Conservation (phyloP, 2,888 invertebrate species). For the Nycteola revayana region DNA sequence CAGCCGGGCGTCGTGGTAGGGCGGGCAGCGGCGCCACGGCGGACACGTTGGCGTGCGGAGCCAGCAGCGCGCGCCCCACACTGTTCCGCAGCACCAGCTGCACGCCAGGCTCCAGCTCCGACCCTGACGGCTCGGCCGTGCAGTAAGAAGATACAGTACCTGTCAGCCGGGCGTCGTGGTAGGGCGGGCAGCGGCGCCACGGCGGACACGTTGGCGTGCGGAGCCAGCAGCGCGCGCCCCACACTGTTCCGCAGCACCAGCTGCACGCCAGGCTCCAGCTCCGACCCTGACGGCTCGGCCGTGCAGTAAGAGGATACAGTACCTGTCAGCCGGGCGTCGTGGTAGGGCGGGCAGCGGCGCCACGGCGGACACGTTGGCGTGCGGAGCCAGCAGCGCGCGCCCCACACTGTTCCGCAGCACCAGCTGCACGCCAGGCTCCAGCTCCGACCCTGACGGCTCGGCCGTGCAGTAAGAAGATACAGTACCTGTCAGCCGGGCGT, state of each 20-base stretch:
- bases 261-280: slow-evolving; percentile 45
- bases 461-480: slow-evolving; percentile 64
- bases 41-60: slow-evolving; percentile 56
- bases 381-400: slow-evolving; percentile 55
- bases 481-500: slow-evolving; percentile 43
- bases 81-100: slow-evolving; percentile 51
- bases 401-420: slow-evolving; percentile 54
- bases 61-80: slow-evolving; percentile 53
- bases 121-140: slow-evolving; percentile 54
- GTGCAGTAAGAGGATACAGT: slow-evolving; percentile 59
- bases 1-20: slow-evolving; percentile 32
- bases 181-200: slow-evolving; percentile 39
- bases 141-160: slow-evolving; percentile 65
- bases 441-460: slow-evolving; percentile 45
- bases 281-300: slow-evolving; percentile 47
- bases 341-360: slow-evolving; percentile 39
- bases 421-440: slow-evolving; percentile 26
- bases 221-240: slow-evolving; percentile 57
- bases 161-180: slow-evolving; percentile 36
- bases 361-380: slow-evolving; percentile 48
- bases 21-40: slow-evolving; percentile 40
- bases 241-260: slow-evolving; percentile 50
- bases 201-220: slow-evolving; percentile 53
- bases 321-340: slow-evolving; percentile 45
- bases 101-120: slow-evolving; percentile 43